These are phyloP conservation scores for Lampris incognitus DNA, from an alignment of 2,113 vertebrate genomes.

Conservation along the genomic window DNA sequence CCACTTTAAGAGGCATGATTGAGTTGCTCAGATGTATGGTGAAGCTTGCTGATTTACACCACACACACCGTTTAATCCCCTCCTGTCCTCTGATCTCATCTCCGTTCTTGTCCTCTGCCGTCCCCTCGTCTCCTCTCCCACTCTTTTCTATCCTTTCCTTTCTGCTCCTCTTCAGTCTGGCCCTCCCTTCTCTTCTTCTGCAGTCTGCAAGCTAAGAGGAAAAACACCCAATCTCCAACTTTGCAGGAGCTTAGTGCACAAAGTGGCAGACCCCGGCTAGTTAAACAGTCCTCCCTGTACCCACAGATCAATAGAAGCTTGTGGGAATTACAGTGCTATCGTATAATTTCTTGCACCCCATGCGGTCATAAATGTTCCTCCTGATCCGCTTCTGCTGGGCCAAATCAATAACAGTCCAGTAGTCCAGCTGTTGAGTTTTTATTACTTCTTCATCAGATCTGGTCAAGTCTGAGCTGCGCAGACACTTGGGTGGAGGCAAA, in stretches of 20 bases:
- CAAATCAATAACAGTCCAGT: slow-evolving; percentile 71
- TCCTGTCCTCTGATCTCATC: no score
- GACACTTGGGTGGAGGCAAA: slow-evolving; percentile 48
- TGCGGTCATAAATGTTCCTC: slow-evolving; percentile 75
- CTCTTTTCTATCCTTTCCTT: neutral
- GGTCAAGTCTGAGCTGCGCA: slow-evolving; percentile 56
- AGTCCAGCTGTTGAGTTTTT: slow-evolving; percentile 75
- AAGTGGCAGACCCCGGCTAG: slow-evolving; percentile 39
- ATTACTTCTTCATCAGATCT: slow-evolving; percentile 76
- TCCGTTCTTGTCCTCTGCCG: neutral
- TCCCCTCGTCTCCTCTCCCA: neutral
- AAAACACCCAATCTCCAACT: neutral
- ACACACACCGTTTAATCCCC: neutral
- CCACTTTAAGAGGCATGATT: slow-evolving; percentile 15
- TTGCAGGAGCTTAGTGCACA: slow-evolving; percentile 25
- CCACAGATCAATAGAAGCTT: slow-evolving; percentile 60
- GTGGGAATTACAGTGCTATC: slow-evolving; percentile 45
- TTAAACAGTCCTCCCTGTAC: slow-evolving; percentile 58
- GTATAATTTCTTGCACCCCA: slow-evolving; percentile 70
- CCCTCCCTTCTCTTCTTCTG: neutral
- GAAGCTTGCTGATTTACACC: neutral
- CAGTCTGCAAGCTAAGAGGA: neutral
- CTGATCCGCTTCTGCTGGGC: slow-evolving; percentile 69
- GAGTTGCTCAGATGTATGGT: slow-evolving; percentile 8
- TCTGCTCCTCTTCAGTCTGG: neutral